These are phyloP conservation scores for Thumatha senex DNA, from an alignment of 2,888 invertebrate genomes.

Conservation along the genomic window DNA sequence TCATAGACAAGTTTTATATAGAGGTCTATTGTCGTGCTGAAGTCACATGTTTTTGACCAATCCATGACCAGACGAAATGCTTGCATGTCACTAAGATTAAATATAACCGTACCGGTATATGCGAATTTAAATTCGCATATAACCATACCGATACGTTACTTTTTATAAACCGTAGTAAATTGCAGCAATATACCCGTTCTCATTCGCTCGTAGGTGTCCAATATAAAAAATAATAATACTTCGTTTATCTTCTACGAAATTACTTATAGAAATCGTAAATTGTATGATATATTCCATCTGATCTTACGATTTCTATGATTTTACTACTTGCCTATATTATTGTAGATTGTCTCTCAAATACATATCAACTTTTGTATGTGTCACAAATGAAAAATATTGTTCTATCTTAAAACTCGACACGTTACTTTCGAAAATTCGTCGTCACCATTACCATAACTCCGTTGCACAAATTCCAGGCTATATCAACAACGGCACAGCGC, in stretches of 20 bases:
- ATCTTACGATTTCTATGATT: too few relatives aligned
- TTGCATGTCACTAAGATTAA: conserved; percentile 13
- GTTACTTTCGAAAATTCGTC: conserved; percentile 32
- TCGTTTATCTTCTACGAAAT: too few relatives aligned
- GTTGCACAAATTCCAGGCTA: conserved; percentile 23
- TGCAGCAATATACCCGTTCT: neutral
- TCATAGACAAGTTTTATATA: conserved; percentile 38
- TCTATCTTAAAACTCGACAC: conserved; percentile 49
- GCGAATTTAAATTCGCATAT: neutral
- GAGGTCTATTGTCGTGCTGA: conserved; percentile 25
- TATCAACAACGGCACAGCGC: conserved; percentile 58
- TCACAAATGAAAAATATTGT: conserved; percentile 57
- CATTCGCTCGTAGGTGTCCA: too few relatives aligned
- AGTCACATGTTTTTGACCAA: conserved; percentile 28
- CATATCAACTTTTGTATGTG: conserved; percentile 70
- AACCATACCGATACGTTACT: neutral
- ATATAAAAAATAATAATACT: too few relatives aligned
- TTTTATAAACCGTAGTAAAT: conserved; percentile 3
- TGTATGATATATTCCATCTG: too few relatives aligned
- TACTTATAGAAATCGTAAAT: too few relatives aligned
- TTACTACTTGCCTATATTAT: conserved; percentile 6
- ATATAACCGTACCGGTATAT: neutral
- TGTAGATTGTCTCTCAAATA: conserved; percentile 56
- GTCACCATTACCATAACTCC: conserved; percentile 32
- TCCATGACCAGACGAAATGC: conserved; percentile 3